Evolutionary conservation across 2,113 vertebrate species (phyloP).

Genomic region (Thymallus thymallus): DNA sequence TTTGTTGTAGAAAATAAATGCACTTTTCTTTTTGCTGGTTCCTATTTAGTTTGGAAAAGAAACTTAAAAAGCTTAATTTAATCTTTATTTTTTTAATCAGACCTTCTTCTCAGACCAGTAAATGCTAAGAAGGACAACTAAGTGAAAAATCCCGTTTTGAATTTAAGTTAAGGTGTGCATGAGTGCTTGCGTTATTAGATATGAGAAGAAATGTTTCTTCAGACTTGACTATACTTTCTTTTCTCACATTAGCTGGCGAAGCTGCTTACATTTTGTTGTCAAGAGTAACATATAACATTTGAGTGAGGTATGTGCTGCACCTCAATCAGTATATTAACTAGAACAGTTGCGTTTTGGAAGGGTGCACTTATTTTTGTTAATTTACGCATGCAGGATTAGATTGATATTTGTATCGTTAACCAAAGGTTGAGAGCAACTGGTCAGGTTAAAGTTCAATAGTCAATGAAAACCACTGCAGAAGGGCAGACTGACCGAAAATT

Average conservation of each 20-base stretch:
- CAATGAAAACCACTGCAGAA: slow-evolving; percentile 66
- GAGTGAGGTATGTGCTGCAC: slow-evolving; percentile 67
- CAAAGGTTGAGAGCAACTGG: slow-evolving; percentile 86
- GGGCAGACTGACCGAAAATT: slow-evolving; percentile 66
- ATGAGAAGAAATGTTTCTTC: slow-evolving; percentile 70
- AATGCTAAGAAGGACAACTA: slow-evolving; percentile 65
- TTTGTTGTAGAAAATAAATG: slow-evolving; percentile 86
- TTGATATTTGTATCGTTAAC: slow-evolving; percentile 84
- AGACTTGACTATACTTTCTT: slow-evolving; percentile 72
- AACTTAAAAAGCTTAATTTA: slow-evolving; percentile 66
- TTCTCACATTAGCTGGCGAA: slow-evolving; percentile 69
- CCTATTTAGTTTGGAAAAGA: slow-evolving; percentile 60
- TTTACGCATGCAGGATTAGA: slow-evolving; percentile 76
- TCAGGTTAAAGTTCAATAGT: slow-evolving; percentile 62
- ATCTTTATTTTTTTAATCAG: slow-evolving; percentile 76
- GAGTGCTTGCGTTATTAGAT: slow-evolving; percentile 78
- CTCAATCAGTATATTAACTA: slow-evolving; percentile 68
- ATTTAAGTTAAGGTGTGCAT: slow-evolving; percentile 71
- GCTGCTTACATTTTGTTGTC: slow-evolving; percentile 74
- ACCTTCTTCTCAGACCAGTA: slow-evolving; percentile 67
- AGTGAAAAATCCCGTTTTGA: slow-evolving; percentile 74
- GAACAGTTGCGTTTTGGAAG: slow-evolving; percentile 62
- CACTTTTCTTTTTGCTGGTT: slow-evolving; percentile 94
- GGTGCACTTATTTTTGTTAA: slow-evolving; percentile 78
- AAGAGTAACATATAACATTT: slow-evolving; percentile 66